Evolutionary conservation across 1,140 invertebrate species (phyloP), one percentile per base, ranked within the genome.

Genomic region (Nymphalis io): DNA sequence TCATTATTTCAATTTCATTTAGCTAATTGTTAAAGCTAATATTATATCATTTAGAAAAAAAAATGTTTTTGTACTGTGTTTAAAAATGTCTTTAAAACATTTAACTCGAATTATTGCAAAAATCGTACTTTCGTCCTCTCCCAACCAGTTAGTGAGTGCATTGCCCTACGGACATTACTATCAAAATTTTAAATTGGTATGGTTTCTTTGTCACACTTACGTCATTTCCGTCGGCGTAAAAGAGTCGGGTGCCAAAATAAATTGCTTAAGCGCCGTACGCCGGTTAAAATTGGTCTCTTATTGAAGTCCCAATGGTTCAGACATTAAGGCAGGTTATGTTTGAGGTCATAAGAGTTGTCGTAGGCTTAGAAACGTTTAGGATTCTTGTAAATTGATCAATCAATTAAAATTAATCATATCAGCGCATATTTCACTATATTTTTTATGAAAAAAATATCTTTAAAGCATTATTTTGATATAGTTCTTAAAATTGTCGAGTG

Each of bases 51-150:
- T 33, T 33, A 8, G 6, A 33, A 33, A 33, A 8, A 33, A 55
- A 27, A 27, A 46, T 46, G 40, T 23, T 23, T 23, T 44, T 13
- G 16, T 64, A 27, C 27, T 53, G 60, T 12, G 12, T 51, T 62
- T 46, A n/a, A 48, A 64, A 66, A 46, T 27, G 40, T 61, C 16
- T 42, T 16, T 48, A 21, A 13, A 23, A 59, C 23, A 81, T 76
- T 80, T 80, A 78, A 86, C 75, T 86, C 81, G 72, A 82, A 82
- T 87, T 81, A 83, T 82, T 80, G 82, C 78, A 84, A 89, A 87
- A 88, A 87, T 83, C 81, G 87, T 88, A 89, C 87, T 90, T 89
- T 90, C 84, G 86, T 85, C 88, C 88, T 89, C 79, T 88, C 84
- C 73, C 81, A 84, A 87, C 85, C 84, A 83, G 85, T 88, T 84